Percentiles rank a stretch among this genome's conserved stretches.
Conservation (phyloP, 1,140 invertebrate genomes). For the Hylaeus anthracinus region DNA sequence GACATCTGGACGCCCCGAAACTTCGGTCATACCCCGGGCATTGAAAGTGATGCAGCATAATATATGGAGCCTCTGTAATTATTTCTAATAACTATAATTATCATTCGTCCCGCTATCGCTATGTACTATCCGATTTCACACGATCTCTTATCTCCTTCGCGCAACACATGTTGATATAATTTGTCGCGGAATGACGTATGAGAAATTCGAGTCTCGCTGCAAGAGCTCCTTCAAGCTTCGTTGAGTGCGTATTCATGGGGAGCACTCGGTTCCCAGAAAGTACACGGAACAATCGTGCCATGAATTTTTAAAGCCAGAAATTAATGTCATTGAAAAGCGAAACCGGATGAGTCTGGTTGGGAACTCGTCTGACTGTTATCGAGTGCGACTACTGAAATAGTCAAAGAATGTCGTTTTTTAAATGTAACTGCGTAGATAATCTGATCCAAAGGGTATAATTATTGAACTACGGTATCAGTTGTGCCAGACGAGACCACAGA, state of each 20-base stretch:
- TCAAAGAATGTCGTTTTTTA: too few species aligned
- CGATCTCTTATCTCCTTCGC: slow-evolving; percentile 22
- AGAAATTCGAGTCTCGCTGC: background rate
- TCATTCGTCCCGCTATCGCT: slow-evolving; percentile 7
- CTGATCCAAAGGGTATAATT: slow-evolving; percentile 10
- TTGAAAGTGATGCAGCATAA: background rate
- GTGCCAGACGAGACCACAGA: slow-evolving; percentile 12
- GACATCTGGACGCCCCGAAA: slow-evolving; percentile 30
- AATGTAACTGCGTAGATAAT: slow-evolving; percentile 1
- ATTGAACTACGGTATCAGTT: slow-evolving; percentile 9
- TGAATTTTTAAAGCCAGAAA: too few species aligned
- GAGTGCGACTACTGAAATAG: background rate
- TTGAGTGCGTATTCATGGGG: background rate
- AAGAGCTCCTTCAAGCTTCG: background rate
- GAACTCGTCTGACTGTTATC: background rate
- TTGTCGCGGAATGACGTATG: background rate
- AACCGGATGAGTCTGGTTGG: too few species aligned
- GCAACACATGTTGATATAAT: slow-evolving; percentile 36
- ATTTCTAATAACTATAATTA: slow-evolving; percentile 57
- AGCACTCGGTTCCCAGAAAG: background rate
- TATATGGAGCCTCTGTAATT: slow-evolving; percentile 45
- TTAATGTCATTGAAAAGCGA: too few species aligned
- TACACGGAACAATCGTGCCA: too few species aligned
- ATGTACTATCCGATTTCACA: slow-evolving; percentile 35
- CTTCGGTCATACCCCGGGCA: background rate